Percentiles rank a stretch among this genome's conserved stretches.
Conservation (phyloP, 37 sponge, comb jelly and placozoan species). For the Oopsacas minuta region DNA sequence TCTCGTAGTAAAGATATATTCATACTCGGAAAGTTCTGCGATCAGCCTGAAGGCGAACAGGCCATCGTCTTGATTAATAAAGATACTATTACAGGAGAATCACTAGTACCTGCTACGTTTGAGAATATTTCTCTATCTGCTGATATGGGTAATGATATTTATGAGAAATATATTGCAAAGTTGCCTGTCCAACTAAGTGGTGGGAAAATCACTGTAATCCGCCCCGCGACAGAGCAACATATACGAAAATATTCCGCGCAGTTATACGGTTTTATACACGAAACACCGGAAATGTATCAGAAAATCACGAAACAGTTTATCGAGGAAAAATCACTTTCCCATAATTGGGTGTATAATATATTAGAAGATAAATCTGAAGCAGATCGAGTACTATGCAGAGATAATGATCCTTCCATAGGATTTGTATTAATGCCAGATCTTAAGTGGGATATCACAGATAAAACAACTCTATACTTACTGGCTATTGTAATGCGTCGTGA, state of each 20-base stretch:
- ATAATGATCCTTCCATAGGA: slow-evolving; percentile 57
- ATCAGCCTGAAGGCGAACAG: neutral
- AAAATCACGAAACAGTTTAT: slow-evolving; percentile 61
- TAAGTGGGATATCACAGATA: slow-evolving; percentile 71
- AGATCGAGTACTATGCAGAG: slow-evolving; percentile 61
- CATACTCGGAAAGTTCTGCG: neutral
- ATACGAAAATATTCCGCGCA: slow-evolving; percentile 64
- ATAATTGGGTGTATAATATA: slow-evolving; percentile 92
- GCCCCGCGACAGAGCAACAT: slow-evolving; percentile 85
- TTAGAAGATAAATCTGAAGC: slow-evolving; percentile 63
- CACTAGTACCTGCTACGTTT: neutral
- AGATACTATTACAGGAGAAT: neutral
- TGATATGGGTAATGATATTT: slow-evolving; percentile 57
- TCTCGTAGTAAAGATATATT: neutral
- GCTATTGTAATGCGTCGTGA: slow-evolving; percentile 49
- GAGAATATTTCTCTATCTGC: neutral
- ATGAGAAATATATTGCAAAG: slow-evolving; percentile 41
- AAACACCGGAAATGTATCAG: slow-evolving; percentile 61
- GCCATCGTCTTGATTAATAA: neutral
- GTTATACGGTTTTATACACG: slow-evolving; percentile 37
- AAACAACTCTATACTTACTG: slow-evolving; percentile 59
- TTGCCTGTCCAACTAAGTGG: slow-evolving; percentile 19
- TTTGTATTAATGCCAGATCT: slow-evolving; percentile 81
- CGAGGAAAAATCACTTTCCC: slow-evolving; percentile 30
- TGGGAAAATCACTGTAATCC: slow-evolving; percentile 46